Evolutionary conservation across 2,113 vertebrate genomes (phyloP).

Genomic region (Pungitius pungitius): DNA sequence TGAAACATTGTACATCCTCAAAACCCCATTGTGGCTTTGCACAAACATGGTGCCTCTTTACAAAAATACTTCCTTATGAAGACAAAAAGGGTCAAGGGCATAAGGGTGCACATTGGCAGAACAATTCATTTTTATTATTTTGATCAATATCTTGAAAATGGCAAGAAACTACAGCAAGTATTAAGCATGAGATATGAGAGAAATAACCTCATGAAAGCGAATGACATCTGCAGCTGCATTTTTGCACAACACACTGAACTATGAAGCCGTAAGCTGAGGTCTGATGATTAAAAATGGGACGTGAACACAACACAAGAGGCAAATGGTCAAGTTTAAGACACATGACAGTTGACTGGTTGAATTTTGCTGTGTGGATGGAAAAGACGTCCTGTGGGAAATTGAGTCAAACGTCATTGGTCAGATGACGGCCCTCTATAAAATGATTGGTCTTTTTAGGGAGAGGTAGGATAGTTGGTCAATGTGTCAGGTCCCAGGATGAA

Average conservation of each 20-base stretch:
- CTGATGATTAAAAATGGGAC: conserved; percentile 38
- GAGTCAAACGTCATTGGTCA: conserved; percentile 31
- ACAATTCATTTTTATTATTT: conserved; percentile 36
- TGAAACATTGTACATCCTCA: conserved; percentile 59
- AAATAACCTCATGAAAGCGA: conserved; percentile 19
- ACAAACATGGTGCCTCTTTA: conserved; percentile 53
- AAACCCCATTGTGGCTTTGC: conserved; percentile 43
- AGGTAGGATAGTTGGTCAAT: conserved; percentile 79
- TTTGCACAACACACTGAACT: conserved; percentile 34
- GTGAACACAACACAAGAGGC: conserved; percentile 23
- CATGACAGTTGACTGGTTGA: not conserved
- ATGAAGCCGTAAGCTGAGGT: conserved; percentile 55
- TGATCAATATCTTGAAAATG: conserved; percentile 21
- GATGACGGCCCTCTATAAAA: conserved; percentile 25
- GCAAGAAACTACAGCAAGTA: conserved; percentile 11
- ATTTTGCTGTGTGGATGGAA: conserved; percentile 7
- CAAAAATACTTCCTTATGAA: conserved; percentile 60
- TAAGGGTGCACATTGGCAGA: conserved; percentile 3
- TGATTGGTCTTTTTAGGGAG: conserved; percentile 64
- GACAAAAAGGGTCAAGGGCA: conserved; percentile 2
- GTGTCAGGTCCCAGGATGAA: conserved; percentile 54
- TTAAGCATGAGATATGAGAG: conserved; percentile 12
- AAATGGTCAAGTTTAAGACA: conserved; percentile 39
- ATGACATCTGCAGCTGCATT: conserved; percentile 31
- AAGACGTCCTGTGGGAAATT: not conserved